A percentile compares a stretch with the other conserved stretches of the same genome.
Evolutionary conservation across 2,113 vertebrate genomes (phyloP).

Genomic region (Eidolon helvum): DNA sequence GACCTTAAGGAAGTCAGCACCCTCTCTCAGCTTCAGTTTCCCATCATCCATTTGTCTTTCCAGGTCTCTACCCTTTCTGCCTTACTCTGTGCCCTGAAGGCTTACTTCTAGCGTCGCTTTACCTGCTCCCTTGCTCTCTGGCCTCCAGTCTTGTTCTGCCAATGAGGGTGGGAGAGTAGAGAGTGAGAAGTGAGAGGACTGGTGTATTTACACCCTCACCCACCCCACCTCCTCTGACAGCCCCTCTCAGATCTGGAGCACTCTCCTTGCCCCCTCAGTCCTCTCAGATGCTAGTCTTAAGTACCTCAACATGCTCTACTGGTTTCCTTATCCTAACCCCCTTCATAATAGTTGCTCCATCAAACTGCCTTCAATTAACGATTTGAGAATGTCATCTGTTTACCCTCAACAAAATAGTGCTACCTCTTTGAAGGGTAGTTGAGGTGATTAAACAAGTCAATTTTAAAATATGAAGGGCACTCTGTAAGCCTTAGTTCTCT

Average conservation of each 20-base stretch:
- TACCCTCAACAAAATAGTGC: not conserved
- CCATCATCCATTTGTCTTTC: not conserved
- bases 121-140: not conserved
- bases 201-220: not conserved
- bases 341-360: not conserved
- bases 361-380: not conserved
- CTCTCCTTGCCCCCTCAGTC: not conserved
- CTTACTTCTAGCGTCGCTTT: not conserved
- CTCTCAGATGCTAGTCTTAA: not conserved
- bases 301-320: too few relatives aligned
- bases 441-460: not conserved
- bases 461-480: not conserved
- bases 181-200: not conserved
- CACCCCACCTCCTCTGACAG: not conserved
- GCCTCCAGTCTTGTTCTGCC: not conserved
- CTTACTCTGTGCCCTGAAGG: not conserved
- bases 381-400: not conserved
- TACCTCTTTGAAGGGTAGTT: not conserved
- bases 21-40: conserved; percentile 9
- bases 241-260: not conserved
- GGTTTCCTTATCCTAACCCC: not conserved
- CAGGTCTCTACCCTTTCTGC: not conserved
- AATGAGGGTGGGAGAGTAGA: not conserved
- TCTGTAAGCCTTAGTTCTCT: not conserved
- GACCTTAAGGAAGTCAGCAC: not conserved